Evolutionary conservation across 2,113 vertebrate species (phyloP), one percentile per base, ranked within the genome.

Genomic region (Muntiacus muntjak): DNA sequence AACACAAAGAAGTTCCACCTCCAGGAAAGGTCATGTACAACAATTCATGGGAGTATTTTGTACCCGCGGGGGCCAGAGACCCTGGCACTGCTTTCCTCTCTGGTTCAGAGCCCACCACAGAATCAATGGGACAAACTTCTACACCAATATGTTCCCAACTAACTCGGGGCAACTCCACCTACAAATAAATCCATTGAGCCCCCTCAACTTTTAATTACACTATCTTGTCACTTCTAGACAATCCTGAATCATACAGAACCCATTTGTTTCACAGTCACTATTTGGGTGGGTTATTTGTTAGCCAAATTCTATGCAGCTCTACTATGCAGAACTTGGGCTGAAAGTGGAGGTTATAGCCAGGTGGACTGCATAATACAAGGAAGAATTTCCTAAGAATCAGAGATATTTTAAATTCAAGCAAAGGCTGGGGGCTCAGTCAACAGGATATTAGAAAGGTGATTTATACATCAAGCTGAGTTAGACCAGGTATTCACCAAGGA

Each of bases 401-500:
- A 89, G 81, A 67, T 78, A 76, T 64, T 94, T 94, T 45, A 78
- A 96, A 93, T 62, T 94, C 84, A 95, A 89, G 62, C 89, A 89
- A 92, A 95, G 55, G 26, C 50, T 93, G 50, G n/a, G n/a, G 89
- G 36, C 50, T 93, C 87, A 60, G 96, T 91, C 78, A 94, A 93
- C 23, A 89, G 87, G 62, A 87, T 96, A 96, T 98, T 79, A 95
- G 71, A 58, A 94, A 85, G 79, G 33, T 43, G 26, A 83, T 81
- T 79, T 91, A 87, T 36, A 47, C 36, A 64, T 83, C 28, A 95
- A 79, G 87, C 81, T 21, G 33, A 91, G 43, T 55, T 91, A n/a
- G 25, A 85, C n/a, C 57, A 94, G 50, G 86, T 95, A 33, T 91
- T 93, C 83, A 90, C 74, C 28, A 71, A 93, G 40, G 81, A 96